Evolutionary conservation across 2,888 invertebrate species (phyloP).

Genomic region (Sericinus montela): DNA sequence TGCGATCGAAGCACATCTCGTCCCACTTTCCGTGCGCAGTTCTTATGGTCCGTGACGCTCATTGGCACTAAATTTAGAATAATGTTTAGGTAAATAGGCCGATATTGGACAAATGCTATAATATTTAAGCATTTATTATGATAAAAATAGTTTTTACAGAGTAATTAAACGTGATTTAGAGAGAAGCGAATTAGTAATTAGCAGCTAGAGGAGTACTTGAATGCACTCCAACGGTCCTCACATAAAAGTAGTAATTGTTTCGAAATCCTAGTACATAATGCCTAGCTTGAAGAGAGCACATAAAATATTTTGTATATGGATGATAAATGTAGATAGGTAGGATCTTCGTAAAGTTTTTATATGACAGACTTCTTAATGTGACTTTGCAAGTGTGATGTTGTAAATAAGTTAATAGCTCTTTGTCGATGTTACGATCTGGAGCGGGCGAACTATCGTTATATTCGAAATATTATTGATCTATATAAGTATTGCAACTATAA

Average conservation of each 20-base stretch:
- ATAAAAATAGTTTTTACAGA: slow-evolving; percentile 48
- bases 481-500: slow-evolving; percentile 27
- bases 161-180: slow-evolving; percentile 55
- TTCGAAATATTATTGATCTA: slow-evolving; percentile 37
- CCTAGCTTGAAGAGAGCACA: slow-evolving; percentile 62
- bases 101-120: slow-evolving; percentile 50
- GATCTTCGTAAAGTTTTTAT: slow-evolving; percentile 68
- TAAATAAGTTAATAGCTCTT: slow-evolving; percentile 54
- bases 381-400: slow-evolving; percentile 75
- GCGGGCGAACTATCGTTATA: slow-evolving; percentile 32
- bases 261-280: slow-evolving; percentile 37
- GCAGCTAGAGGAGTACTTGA: slow-evolving; percentile 51
- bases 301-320: slow-evolving; percentile 76
- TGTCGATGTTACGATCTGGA: slow-evolving; percentile 33
- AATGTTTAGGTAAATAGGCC: slow-evolving; percentile 31
- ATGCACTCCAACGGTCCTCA: slow-evolving; percentile 34
- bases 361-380: slow-evolving; percentile 71
- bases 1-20: background rate
- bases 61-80: background rate
- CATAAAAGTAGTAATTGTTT: slow-evolving; percentile 45
- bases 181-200: slow-evolving; percentile 50
- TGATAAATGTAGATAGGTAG: slow-evolving; percentile 52
- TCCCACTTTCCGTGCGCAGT: background rate
- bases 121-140: slow-evolving; percentile 62
- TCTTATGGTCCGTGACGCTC: background rate